Evolutionary conservation across 2,888 invertebrate genomes (phyloP).

Genomic region (Drepanosiphum platanoidis): DNA sequence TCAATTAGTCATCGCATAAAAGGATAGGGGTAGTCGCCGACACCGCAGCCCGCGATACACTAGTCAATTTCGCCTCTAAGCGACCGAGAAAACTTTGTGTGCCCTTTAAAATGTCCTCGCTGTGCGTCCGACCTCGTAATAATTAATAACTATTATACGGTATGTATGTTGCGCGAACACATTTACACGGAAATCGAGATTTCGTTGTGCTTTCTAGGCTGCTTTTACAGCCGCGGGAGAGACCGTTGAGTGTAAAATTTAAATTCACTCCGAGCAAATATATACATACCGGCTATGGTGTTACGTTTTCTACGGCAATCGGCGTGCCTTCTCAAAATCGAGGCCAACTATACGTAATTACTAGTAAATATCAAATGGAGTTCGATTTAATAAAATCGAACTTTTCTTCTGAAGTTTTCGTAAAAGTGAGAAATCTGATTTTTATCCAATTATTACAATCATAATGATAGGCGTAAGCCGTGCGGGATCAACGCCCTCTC

Average conservation of each 20-base stretch:
- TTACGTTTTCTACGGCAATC: no score
- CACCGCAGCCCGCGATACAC: neutral
- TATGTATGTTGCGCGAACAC: neutral
- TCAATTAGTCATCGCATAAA: conserved; percentile 35
- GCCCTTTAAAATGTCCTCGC: neutral
- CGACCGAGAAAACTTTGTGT: conserved; percentile 14
- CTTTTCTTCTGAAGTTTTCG: no score
- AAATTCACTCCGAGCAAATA: neutral
- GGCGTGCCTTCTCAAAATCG: no score
- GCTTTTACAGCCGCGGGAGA: neutral
- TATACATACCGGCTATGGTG: neutral
- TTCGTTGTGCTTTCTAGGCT: neutral
- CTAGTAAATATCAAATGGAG: no score
- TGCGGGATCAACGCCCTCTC: no score
- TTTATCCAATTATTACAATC: no score
- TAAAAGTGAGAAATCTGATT: no score
- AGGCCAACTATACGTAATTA: no score
- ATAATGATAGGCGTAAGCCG: no score
- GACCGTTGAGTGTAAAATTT: neutral
- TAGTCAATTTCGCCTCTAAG: conserved; percentile 19
- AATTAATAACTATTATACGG: neutral
- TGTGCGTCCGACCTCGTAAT: neutral
- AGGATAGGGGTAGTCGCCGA: neutral
- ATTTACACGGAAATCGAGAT: neutral
- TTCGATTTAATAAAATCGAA: no score